Percentiles rank a stretch among this genome's conserved stretches.
phyloP scores from a whole-genome alignment of 2,113 vertebrate genomes.

The Rhinoptilus africanus region DNA sequence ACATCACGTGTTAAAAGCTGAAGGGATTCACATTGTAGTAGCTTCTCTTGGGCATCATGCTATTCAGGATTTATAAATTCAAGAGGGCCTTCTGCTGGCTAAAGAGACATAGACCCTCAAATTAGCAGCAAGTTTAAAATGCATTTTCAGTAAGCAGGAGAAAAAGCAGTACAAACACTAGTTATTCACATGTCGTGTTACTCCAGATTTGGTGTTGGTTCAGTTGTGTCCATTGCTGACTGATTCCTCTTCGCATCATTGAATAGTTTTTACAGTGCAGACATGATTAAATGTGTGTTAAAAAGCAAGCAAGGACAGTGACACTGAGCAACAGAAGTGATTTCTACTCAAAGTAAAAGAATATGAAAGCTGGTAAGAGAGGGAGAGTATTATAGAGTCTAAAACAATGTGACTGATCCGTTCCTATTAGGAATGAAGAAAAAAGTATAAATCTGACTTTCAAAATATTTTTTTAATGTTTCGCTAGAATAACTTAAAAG shows the following conservation, averaged over 20 bases:
- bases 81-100: neutral
- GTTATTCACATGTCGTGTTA: neutral
- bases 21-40: neutral
- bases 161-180: neutral
- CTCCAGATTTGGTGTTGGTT: neutral
- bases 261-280: neutral
- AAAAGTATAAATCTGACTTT: neutral
- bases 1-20: neutral
- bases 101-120: neutral
- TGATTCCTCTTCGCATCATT: neutral
- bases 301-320: neutral
- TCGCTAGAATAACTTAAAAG: neutral
- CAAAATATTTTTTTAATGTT: neutral
- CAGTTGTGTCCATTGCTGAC: neutral
- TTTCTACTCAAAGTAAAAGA: neutral
- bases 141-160: neutral
- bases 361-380: neutral
- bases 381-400: neutral
- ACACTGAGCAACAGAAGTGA: neutral
- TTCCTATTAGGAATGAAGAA: neutral
- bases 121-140: neutral
- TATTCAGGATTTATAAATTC: neutral
- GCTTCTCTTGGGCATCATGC: neutral
- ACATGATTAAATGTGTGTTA: neutral
- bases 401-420: neutral